Conservation (phyloP, 2,888 invertebrate species). For the Xiphydria camelus region DNA sequence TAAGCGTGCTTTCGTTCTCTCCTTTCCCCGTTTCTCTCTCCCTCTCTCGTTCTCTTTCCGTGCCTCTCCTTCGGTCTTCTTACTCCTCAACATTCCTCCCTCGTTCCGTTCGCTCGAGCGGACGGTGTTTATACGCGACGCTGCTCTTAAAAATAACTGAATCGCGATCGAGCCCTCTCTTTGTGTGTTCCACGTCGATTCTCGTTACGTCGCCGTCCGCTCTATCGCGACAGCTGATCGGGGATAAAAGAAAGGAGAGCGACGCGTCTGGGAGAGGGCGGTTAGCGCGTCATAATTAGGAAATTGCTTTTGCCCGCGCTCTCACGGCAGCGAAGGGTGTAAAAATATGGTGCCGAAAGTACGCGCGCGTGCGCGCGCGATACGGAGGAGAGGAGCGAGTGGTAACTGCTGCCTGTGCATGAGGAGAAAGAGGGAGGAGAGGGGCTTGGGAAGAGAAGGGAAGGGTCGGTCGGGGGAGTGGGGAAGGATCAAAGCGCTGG, state of each 20-base stretch:
- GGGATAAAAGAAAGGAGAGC: slow-evolving; percentile 3
- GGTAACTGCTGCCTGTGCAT: background rate
- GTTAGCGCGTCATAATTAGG: slow-evolving; percentile 36
- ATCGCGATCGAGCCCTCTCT: too few relatives aligned
- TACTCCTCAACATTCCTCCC: too few relatives aligned
- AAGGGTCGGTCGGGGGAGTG: background rate
- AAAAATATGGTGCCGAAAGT: too few relatives aligned
- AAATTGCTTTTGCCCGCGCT: slow-evolving; percentile 30
- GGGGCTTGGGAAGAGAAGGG: too few relatives aligned
- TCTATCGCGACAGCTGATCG: background rate
- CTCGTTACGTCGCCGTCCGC: too few relatives aligned
- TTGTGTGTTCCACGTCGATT: too few relatives aligned
- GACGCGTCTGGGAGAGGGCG: slow-evolving; percentile 26
- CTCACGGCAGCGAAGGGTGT: too few relatives aligned
- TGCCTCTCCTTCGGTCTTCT: background rate
- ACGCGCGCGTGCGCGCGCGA: slow-evolving; percentile 7
- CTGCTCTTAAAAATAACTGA: too few relatives aligned
- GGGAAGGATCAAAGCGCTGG: slow-evolving; percentile 53
- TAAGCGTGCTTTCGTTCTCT: background rate
- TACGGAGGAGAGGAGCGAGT: slow-evolving; percentile 7
- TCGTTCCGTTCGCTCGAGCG: too few relatives aligned
- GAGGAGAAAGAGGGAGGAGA: background rate
- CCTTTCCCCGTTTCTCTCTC: background rate
- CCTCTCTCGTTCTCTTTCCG: background rate
- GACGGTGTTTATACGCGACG: too few relatives aligned